Evolutionary conservation across 2,888 invertebrate genomes (phyloP), one percentile per base, ranked within the genome.

Genomic region (Gibbula magus): DNA sequence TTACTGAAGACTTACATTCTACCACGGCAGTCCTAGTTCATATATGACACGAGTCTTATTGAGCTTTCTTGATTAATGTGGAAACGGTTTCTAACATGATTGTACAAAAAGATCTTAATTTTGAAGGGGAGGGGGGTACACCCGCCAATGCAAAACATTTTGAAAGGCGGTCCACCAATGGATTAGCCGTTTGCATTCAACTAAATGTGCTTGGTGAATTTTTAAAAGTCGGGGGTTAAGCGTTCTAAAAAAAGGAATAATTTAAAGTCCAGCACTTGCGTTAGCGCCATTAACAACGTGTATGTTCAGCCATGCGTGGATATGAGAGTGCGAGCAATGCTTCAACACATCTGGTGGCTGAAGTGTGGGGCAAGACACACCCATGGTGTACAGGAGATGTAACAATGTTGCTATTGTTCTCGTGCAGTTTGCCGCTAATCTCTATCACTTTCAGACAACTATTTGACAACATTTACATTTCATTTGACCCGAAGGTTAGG

Each of bases 361-460:
- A 70, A n/a, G 18, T 70, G 70, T n/a, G 70, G 70, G 56, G 8
- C 39, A n/a, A 70, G 35, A 39, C 70, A 70, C 70, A 35, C 70
- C 70, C 70, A 70, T 35, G 32, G 35, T 70, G 70, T 35, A 13
- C 70, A 70, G 18, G 39, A 35, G 18, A 32, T 70, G 39, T 35
- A 70, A 70, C 70, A 70, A 39, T 70, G 20, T n/a, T 35, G 10
- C 70, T 39, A 70, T 70, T 70, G 70, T 70, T 70, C 70, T 39
- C 20, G 16, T 32, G n/a, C 35, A 39, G 70, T 29, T 70, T 70
- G 70, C 29, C 35, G 70, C 32, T 18, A 39, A n/a, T 20, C 32
- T 32, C 20, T 32, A 35, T 10, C 39, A 10, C 13, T 29, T 61
- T 29, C 13, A 61, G 61, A 61, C 61, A 61, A 70, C 35, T 18